Evolutionary conservation across 1,140 invertebrate species (phyloP).

Genomic region (Sinonovacula constricta): DNA sequence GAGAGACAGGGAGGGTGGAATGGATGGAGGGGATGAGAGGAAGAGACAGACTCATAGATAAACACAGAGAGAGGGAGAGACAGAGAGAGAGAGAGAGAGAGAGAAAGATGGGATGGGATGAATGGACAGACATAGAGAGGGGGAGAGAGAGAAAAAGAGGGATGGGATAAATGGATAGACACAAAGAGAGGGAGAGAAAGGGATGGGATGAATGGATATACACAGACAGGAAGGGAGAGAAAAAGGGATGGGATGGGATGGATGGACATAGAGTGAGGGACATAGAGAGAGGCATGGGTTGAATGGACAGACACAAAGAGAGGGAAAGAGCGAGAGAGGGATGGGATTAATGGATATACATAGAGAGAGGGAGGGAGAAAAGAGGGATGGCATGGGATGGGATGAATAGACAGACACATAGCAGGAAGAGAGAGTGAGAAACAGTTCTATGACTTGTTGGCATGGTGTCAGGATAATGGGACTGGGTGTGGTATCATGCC

Average conservation of each 20-base stretch:
- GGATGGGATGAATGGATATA: neutral
- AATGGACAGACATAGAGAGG: neutral
- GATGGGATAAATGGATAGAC: neutral
- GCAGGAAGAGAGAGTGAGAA: too few relatives aligned
- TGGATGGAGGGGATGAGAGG: neutral
- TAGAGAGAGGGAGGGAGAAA: too few relatives aligned
- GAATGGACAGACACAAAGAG: too few relatives aligned
- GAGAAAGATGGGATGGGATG: constrained; percentile 3
- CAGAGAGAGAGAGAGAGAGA: constrained; percentile 9
- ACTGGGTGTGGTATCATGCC: too few relatives aligned
- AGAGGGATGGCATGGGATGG: too few relatives aligned
- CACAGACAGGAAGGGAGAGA: neutral
- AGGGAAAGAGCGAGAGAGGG: too few relatives aligned
- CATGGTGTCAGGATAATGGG: too few relatives aligned
- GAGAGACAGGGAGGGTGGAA: neutral
- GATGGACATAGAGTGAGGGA: neutral
- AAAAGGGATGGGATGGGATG: neutral
- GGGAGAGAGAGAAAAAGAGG: neutral
- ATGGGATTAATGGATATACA: too few relatives aligned
- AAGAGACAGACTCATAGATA: constrained; percentile 7
- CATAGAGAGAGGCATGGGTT: too few relatives aligned
- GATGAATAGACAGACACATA: too few relatives aligned
- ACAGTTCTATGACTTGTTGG: too few relatives aligned
- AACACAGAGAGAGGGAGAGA: constrained; percentile 4
- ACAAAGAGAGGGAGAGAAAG: neutral